Evolutionary conservation across 2,888 invertebrate genomes (phyloP).

Genomic region (Philhelius pedissequus): DNA sequence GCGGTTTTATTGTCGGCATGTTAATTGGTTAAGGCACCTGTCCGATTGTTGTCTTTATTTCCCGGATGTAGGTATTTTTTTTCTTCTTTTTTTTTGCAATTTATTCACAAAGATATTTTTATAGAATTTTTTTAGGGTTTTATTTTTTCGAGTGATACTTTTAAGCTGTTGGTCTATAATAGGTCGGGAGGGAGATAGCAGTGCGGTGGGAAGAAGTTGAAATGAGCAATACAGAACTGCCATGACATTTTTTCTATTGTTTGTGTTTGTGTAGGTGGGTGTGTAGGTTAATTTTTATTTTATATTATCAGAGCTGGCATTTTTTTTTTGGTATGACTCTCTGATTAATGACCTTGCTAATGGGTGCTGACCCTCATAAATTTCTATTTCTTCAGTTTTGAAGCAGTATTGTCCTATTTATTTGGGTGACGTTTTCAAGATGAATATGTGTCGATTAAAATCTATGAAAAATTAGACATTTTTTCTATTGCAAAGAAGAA

Average conservation of each 20-base stretch:
- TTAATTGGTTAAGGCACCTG: slow-evolving; percentile 66
- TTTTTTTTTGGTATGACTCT: slow-evolving; percentile 26
- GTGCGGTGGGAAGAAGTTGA: neutral
- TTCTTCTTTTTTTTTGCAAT: neutral
- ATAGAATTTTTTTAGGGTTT: neutral
- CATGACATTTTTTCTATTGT: slow-evolving; percentile 1
- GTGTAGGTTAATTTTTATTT: neutral
- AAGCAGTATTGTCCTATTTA: slow-evolving; percentile 18
- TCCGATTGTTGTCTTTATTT: slow-evolving; percentile 65
- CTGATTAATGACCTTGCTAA: slow-evolving; percentile 57
- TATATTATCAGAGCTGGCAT: neutral
- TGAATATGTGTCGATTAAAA: slow-evolving; percentile 29
- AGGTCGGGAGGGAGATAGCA: neutral
- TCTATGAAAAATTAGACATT: neutral
- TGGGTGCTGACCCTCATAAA: neutral
- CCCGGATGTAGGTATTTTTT: neutral
- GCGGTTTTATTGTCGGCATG: slow-evolving; percentile 53
- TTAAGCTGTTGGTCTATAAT: neutral
- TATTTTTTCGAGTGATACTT: slow-evolving; percentile 19
- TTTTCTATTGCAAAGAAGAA: slow-evolving; percentile 5
- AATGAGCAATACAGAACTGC: neutral
- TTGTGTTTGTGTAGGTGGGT: neutral
- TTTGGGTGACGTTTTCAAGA: slow-evolving; percentile 9
- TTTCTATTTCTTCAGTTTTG: neutral
- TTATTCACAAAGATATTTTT: slow-evolving; percentile 16